A percentile compares a stretch with the other conserved stretches of the same genome.
Conservation (phyloP, 2,888 invertebrate genomes). For the Hedychridium roseum region DNA sequence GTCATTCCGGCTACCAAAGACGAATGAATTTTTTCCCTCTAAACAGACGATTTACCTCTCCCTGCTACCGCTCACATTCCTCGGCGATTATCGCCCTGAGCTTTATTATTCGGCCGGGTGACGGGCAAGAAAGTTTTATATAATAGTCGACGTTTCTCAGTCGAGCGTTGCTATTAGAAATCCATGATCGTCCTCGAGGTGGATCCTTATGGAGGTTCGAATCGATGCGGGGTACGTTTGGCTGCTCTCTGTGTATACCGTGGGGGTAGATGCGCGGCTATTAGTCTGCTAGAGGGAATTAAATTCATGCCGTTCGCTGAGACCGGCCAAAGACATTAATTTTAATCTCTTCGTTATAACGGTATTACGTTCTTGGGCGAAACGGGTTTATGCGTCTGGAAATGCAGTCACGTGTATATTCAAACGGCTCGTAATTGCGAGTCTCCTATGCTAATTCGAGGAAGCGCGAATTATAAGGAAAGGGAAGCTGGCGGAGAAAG, state of each 20-base stretch:
- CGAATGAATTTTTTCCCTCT: constrained; percentile 7
- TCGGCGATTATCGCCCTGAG: constrained; percentile 5
- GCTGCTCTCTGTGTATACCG: no score
- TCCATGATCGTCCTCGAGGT: no score
- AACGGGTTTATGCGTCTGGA: not conserved
- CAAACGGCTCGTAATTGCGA: no score
- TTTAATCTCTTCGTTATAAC: not conserved
- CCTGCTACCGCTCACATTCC: not conserved
- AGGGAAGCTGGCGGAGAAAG: no score
- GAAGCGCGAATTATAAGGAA: no score
- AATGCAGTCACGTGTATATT: not conserved
- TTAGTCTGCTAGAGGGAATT: no score
- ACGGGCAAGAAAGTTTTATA: constrained; percentile 13
- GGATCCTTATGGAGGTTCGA: constrained; percentile 8
- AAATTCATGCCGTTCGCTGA: no score
- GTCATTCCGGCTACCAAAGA: not conserved
- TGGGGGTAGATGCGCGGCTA: no score
- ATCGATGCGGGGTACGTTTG: constrained; percentile 2
- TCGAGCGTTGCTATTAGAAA: no score
- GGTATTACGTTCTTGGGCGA: not conserved
- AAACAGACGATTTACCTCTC: constrained; percentile 15
- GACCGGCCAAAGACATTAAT: not conserved
- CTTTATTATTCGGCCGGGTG: constrained; percentile 29
- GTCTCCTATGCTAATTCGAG: no score
- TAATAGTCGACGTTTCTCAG: constrained; percentile 3